Evolutionary conservation across 2,888 invertebrate species (phyloP), one percentile per base, ranked within the genome.

Genomic region (Noctua pronuba): DNA sequence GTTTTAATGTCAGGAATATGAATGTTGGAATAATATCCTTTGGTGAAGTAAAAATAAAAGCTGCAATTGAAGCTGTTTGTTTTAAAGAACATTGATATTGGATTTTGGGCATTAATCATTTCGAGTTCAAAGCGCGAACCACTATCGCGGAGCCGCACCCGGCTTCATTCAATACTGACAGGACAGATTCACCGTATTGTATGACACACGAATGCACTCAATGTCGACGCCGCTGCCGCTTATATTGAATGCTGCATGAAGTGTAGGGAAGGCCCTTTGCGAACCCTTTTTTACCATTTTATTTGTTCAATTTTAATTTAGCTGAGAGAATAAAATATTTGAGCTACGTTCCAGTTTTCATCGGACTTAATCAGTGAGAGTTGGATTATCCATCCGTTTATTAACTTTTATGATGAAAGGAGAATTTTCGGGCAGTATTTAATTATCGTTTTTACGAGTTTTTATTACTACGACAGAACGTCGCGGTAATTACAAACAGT

Each of bases 151-250:
- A 6, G 44, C 6, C 13, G 6, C 38, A 73, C 6, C 16, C 46
- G 16, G 18, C 24, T 35, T 38, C 21, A 55, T 13, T 73, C 46
- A 46, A 52, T 18, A 1, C 21, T 18, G 28, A 16, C 52, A 44
- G 46, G 24, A 38, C 67, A 65, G n/a, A 46, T 49, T 65, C 31
- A 10, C 38, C 38, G 4, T 52, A 73, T 16, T 75, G n/a, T 38
- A 18, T 44, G 46, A 67, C 79, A 82, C 52, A 76, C 46, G 62
- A 82, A 68, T 68, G 76, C 67, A 75, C 46, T 68, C 55, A 76
- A 41, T 64, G 35, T 64, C 31, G 52, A 75, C 21, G 31, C 49
- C 49, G 28, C 35, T 13, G 24, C 16, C n/a, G 73, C n/a, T 68
- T 83, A 28, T 65, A 69, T 65, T 49, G 55, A 46, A 65, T 68